These are phyloP conservation scores for Calycopis cecrops DNA, from an alignment of 1,140 invertebrate species.

Conservation along the genomic window DNA sequence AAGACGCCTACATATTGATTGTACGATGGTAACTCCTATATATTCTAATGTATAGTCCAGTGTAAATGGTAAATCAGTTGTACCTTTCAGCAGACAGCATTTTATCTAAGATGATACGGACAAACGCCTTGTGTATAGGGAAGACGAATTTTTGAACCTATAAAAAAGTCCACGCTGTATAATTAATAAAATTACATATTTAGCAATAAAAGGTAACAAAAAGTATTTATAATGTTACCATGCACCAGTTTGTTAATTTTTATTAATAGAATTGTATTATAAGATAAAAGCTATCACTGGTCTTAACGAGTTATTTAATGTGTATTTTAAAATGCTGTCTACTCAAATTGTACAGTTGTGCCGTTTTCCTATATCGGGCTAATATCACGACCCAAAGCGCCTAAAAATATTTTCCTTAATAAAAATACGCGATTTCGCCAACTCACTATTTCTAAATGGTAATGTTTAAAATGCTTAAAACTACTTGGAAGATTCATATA, in stretches of 20 bases:
- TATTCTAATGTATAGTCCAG: conserved; percentile 28
- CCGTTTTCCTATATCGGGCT: neutral
- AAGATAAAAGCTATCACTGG: neutral
- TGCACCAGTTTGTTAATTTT: too few relatives aligned
- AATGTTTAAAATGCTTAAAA: conserved; percentile 67
- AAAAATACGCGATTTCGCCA: conserved; percentile 19
- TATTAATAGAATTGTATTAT: too few relatives aligned
- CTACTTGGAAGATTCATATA: conserved; percentile 64
- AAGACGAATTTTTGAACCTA: too few relatives aligned
- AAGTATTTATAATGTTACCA: too few relatives aligned
- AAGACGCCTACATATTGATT: conserved; percentile 67
- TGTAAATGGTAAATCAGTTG: neutral
- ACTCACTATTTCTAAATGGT: conserved; percentile 67
- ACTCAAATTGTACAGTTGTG: neutral
- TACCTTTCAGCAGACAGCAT: neutral
- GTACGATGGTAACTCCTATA: conserved; percentile 70
- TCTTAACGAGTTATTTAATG: neutral
- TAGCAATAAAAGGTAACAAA: too few relatives aligned
- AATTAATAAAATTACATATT: too few relatives aligned
- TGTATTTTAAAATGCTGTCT: conserved; percentile 1
- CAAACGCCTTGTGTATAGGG: too few relatives aligned
- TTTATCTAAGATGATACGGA: neutral
- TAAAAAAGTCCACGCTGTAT: too few relatives aligned
- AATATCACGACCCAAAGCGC: conserved; percentile 11
- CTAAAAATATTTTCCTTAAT: neutral